phyloP scores from a whole-genome alignment of 2,888 invertebrate genomes.

The Drosophila meridiana region DNA sequence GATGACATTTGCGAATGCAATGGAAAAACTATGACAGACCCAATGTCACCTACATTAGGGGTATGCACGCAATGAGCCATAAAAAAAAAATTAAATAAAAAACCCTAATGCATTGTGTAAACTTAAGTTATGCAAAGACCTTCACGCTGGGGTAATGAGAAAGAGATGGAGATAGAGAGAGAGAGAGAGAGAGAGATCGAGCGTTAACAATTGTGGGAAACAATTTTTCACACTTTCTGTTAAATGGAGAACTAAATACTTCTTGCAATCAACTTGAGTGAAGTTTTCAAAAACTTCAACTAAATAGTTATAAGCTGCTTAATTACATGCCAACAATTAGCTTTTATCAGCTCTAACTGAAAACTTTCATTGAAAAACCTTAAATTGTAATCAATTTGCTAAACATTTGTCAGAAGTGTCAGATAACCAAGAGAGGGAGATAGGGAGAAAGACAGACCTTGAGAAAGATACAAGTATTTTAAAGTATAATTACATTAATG shows the following conservation, averaged over 20 bases:
- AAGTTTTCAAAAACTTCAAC: not conserved
- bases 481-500: slow-evolving; percentile 6
- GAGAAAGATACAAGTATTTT: not conserved
- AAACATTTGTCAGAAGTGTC: slow-evolving; percentile 1
- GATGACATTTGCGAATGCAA: slow-evolving; percentile 57
- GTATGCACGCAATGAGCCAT: slow-evolving; percentile 22
- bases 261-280: not conserved
- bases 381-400: slow-evolving; percentile 26
- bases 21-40: slow-evolving; percentile 38
- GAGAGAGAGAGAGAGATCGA: slow-evolving; percentile 1
- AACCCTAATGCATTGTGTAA: slow-evolving; percentile 12
- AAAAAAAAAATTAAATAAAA: not conserved
- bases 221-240: slow-evolving; percentile 39
- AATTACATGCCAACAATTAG: slow-evolving; percentile 11
- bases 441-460: not conserved
- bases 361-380: slow-evolving; percentile 29
- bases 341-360: slow-evolving; percentile 23
- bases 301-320: slow-evolving; percentile 2
- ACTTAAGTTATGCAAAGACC: slow-evolving; percentile 5
- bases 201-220: slow-evolving; percentile 24
- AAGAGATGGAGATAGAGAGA: not conserved
- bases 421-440: slow-evolving; percentile 4
- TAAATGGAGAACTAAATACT: slow-evolving; percentile 2
- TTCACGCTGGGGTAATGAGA: slow-evolving; percentile 9
- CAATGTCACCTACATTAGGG: slow-evolving; percentile 45